Evolutionary conservation across 2,888 invertebrate genomes (phyloP), one percentile per base, ranked within the genome.

Genomic region (Marronus borbonicus): DNA sequence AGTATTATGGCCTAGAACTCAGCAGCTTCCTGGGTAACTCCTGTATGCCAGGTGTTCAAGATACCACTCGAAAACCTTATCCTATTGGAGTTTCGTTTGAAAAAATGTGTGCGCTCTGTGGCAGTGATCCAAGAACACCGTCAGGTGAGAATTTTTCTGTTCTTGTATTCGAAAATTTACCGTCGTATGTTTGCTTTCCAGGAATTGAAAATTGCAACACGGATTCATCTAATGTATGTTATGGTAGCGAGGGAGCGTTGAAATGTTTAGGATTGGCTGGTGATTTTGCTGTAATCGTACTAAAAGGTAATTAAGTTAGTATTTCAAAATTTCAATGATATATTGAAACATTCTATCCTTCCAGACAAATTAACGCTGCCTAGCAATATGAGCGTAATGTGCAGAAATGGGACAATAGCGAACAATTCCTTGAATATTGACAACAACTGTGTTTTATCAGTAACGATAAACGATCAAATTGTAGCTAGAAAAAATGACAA

Each of bases 391-490:
- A 36, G 36, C 8, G 91, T 92, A 0, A 87, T 94, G 0, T 93
- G 93, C 84, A 89, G 90, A 76, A 92, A 93, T 87, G 92, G 92
- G 82, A 88, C 90, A 0, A 84, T 93, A 39, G 91, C 92, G 0
- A 77, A 80, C 0, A 80, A 90, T 2, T 93, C 92, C 1, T 88
- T 92, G 28, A 77, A 85, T 52, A 89, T 92, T 0, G 91, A 92
- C 79, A 89, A 90, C 7, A 84, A 85, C 78, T 93, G 93, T 80
- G 89, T 91, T 0, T 87, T 93, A 4, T 90, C 92, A 0, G 88
- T 90, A 36, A 91, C 92, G 0, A 91, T 92, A 0, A 92, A 92
- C 80, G 91, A 92, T 17, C 93, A 93, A 87, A 89, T 93, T 14
- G 83, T 92, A 5, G 85, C 90, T 0, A 89, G 90, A 82, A 88